These are phyloP conservation scores for Alectoris magna DNA, from an alignment of 2,797 vertebrate genomes.

Conservation along the genomic window DNA sequence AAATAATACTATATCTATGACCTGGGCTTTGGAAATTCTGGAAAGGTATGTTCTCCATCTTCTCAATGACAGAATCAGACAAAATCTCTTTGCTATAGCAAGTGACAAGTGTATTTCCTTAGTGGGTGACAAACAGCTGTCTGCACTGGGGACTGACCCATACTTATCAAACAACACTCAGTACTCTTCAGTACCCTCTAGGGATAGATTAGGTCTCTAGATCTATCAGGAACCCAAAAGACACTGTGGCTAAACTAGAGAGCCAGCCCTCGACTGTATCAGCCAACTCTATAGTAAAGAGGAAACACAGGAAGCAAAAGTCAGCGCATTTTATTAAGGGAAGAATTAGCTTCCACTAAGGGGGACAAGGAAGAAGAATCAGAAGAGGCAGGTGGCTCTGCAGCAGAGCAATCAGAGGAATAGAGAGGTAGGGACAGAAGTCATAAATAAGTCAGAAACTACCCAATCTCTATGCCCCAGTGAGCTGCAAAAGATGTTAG, in stretches of 20 bases:
- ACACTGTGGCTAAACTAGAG: not conserved
- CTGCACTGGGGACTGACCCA: not conserved
- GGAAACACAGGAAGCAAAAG: not conserved
- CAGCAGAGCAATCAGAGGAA: not conserved
- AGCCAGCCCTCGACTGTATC: not conserved
- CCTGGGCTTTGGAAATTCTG: not conserved
- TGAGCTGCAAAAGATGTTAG: not conserved
- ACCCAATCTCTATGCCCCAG: not conserved
- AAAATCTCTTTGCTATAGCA: not conserved
- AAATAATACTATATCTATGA: not conserved
- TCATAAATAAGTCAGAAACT: not conserved
- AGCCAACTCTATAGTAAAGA: not conserved
- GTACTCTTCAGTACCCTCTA: not conserved
- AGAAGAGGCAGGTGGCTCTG: not conserved
- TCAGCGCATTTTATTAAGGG: not conserved
- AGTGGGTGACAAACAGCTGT: not conserved
- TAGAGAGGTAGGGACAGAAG: not conserved
- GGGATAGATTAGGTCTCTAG: not conserved
- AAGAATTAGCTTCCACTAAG: not conserved
- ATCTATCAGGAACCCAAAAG: not conserved
- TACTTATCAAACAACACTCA: not conserved
- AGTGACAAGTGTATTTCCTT: not conserved
- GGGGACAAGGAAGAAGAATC: not conserved
- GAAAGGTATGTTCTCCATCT: not conserved
- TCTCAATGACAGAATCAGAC: not conserved